Evolutionary conservation across 2,888 invertebrate genomes (phyloP).

Genomic region (Ophion costatus): DNA sequence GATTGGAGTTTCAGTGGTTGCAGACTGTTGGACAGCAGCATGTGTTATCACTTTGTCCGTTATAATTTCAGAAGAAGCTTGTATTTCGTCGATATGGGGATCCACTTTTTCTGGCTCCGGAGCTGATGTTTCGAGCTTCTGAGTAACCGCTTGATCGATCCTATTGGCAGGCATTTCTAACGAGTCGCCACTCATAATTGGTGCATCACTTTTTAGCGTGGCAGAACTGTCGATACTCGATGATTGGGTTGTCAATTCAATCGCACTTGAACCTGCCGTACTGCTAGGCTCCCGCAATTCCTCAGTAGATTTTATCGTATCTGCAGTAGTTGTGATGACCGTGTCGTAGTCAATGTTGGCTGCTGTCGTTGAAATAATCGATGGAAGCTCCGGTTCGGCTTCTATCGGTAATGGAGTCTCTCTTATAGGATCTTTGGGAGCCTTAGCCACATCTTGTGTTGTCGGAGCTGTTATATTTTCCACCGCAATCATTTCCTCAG

Average conservation of each 20-base stretch:
- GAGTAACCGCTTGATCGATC: conserved; percentile 11
- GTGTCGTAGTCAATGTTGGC: conserved; percentile 13
- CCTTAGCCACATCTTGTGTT: background rate
- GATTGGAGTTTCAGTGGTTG: conserved; percentile 11
- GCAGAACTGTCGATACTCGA: conserved; percentile 25
- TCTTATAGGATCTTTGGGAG: conserved; percentile 16
- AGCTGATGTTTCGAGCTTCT: conserved; percentile 19
- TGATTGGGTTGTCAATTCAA: conserved; percentile 30
- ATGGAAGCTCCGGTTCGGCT: conserved; percentile 5
- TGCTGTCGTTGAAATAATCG: conserved; percentile 5
- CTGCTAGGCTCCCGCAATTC: conserved; percentile 9
- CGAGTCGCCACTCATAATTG: conserved; percentile 58
- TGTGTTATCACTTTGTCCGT: conserved; percentile 34
- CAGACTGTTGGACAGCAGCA: conserved; percentile 6
- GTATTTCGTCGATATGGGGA: conserved; percentile 16
- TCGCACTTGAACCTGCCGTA: conserved; percentile 17
- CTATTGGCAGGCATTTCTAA: conserved; percentile 58
- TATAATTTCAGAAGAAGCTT: conserved; percentile 25
- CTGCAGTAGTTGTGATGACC: background rate
- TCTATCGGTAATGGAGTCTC: conserved; percentile 20
- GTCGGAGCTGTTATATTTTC: conserved; percentile 18
- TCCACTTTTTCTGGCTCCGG: conserved; percentile 6
- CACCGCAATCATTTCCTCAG: conserved; percentile 39
- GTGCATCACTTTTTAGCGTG: conserved; percentile 15
- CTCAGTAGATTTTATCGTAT: conserved; percentile 23